These are phyloP conservation scores for Microhierax caerulescens DNA, from an alignment of 2,797 vertebrate genomes.

Conservation along the genomic window DNA sequence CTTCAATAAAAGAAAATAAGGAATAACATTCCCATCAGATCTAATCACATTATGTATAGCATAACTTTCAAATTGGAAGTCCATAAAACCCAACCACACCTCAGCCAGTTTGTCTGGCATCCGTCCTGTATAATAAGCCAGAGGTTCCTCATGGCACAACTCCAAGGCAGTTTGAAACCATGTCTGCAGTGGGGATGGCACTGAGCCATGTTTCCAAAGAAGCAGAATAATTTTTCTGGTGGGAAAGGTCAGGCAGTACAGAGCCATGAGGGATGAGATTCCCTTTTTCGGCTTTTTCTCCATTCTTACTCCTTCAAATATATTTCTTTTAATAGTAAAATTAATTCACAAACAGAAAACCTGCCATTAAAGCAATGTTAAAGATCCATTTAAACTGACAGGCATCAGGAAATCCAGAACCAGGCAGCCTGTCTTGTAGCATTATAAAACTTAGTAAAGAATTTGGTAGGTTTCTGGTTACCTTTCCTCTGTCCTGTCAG, in stretches of 20 bases:
- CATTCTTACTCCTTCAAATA: background rate
- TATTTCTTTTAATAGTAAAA: constrained; percentile 45
- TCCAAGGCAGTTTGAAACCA: constrained; percentile 60
- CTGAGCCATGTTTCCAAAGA: constrained; percentile 55
- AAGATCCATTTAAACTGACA: constrained; percentile 32
- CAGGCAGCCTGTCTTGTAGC: constrained; percentile 1
- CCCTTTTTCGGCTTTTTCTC: constrained; percentile 5
- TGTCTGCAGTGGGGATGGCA: constrained; percentile 45
- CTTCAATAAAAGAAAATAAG: constrained; percentile 62
- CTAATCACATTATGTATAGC: constrained; percentile 69
- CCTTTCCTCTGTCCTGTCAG: constrained; percentile 1
- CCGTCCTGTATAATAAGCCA: constrained; percentile 47
- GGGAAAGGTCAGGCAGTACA: constrained; percentile 61
- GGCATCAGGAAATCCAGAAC: constrained; percentile 4
- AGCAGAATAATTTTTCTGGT: constrained; percentile 51
- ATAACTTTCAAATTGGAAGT: constrained; percentile 62
- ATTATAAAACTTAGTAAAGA: constrained; percentile 23
- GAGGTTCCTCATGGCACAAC: constrained; percentile 16
- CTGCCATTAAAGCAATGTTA: constrained; percentile 28
- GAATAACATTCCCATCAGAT: constrained; percentile 65
- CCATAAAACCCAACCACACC: constrained; percentile 62
- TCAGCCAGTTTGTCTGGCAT: constrained; percentile 65
- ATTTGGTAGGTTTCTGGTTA: background rate
- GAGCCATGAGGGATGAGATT: constrained; percentile 8
- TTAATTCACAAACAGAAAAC: constrained; percentile 49